Base-by-base conservation (phyloP, 2,888 invertebrate species). In the Caenorhabditis wallacei region DNA sequence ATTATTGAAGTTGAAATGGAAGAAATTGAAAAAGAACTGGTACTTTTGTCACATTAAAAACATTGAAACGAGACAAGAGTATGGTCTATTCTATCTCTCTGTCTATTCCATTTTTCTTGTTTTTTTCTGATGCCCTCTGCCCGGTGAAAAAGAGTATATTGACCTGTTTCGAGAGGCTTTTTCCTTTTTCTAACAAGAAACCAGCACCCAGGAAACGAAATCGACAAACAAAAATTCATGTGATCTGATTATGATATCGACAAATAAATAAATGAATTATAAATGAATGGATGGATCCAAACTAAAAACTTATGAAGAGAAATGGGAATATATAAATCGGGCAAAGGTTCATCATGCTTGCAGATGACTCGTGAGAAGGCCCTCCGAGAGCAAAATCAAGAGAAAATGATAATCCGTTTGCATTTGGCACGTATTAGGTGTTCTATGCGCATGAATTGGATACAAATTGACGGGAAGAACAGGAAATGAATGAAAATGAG, bases 391-490 rank as follows among this genome's bases (percentile, higher is more conserved):
- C n/a, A 51, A 10, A 40, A 40, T 16, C 24, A 40, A 63, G 51
- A 59, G 48, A 35, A 51, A 26, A 66, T 66, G 66, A 68, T 75
- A 75, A 75, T 75, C 75, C 75, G 66, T 40, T 24, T 75, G 57
- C 66, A 40, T 68, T 69, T 76, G 76, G 76, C 76, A 76, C 76
- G 76, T 76, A 76, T 53, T 57, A 56, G 43, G 66, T 75, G 57
- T 59, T 75, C 66, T 75, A 48, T 51, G 66, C 40, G 43, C 35
- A 75, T 75, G 66, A 66, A 66, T 74, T 64, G 48, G 54, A 57
- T 35, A 57, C 40, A 74, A 64, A 74, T 56, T 57, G 37, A 46
- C n/a, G 18, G 1, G 59, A 59, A n/a, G 40, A 40, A 37, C 18
- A 40, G 7, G 46, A 20, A n/a, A 20, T 35, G 71, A 71, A 30